Evolutionary conservation across 2,113 vertebrate species (phyloP), one percentile per base, ranked within the genome.

Genomic region (Poeciliopsis occidentalis): DNA sequence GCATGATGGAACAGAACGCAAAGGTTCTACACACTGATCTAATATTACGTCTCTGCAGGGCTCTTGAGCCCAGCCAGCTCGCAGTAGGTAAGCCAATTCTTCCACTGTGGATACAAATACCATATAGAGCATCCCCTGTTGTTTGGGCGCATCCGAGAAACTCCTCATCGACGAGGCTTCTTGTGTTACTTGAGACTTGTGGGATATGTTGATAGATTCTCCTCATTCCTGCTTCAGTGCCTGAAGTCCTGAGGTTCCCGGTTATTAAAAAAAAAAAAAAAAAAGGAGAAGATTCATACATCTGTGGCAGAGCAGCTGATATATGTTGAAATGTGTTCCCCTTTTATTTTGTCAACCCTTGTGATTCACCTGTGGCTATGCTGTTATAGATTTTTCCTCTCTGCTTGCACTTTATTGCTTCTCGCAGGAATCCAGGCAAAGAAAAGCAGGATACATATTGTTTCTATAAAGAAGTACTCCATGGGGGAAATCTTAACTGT

Each of bases 11-110:
- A 66, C 41, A 73, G 62, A 74, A 81, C 66, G 4, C 39, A 60
- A 51, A 54, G 34, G 8, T 4, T 24, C 74, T 34, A 63, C 71
- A 64, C 67, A 31, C 54, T 76, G 57, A 71, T 78, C 73, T 86
- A 44, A 85, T 79, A 81, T 84, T 51, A 80, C 62, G 71, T 83
- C 64, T 78, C 78, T 83, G 67, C 51, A 67, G 88, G 83, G 67
- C 78, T 74, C 73, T 88, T 66, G 75, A 74, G 69, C 31, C 34
- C 67, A 60, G 65, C 0, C 0, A 74, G 66, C 37, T 61, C 54
- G 51, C 30, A 54, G 71, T 27, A 32, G 47, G 76, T 61, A 66
- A 66, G 62, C 44, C 62, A 37, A 69, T 79, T 75, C 75, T 51
- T 78, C 72, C 60, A 24, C 54, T 27, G 54, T 30, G 68, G 66